A percentile compares a stretch with the other conserved stretches of the same genome.
phyloP scores from a whole-genome alignment of 2,888 invertebrate genomes.

The Tipula confusa region DNA sequence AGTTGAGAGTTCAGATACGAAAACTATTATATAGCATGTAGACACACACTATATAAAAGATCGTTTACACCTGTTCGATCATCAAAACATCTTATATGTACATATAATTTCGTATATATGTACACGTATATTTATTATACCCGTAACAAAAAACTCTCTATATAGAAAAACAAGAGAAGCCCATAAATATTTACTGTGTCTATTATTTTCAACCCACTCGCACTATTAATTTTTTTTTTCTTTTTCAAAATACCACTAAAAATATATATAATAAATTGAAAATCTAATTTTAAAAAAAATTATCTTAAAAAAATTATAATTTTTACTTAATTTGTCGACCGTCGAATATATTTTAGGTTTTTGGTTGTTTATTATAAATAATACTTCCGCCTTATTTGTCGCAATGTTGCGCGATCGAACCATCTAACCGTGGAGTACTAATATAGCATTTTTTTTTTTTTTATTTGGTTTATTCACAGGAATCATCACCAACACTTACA shows the following conservation, averaged over 20 bases:
- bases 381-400: neutral
- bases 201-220: constrained; percentile 9
- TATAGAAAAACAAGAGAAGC: neutral
- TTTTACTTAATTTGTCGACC: constrained; percentile 25
- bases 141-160: too few species aligned
- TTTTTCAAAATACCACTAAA: neutral
- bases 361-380: neutral
- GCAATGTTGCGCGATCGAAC: neutral
- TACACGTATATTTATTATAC: neutral
- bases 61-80: constrained; percentile 14
- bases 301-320: neutral
- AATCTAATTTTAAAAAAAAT: constrained; percentile 13
- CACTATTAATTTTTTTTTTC: neutral
- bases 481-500: constrained; percentile 73
- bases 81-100: neutral
- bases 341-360: neutral
- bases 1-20: neutral
- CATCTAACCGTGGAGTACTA: neutral
- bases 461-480: constrained; percentile 60
- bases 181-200: neutral
- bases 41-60: neutral
- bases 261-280: neutral
- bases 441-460: neutral
- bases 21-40: neutral
- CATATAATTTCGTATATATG: neutral